Evolutionary conservation across 2,888 invertebrate genomes (phyloP).

Genomic region (Erebia palarica): DNA sequence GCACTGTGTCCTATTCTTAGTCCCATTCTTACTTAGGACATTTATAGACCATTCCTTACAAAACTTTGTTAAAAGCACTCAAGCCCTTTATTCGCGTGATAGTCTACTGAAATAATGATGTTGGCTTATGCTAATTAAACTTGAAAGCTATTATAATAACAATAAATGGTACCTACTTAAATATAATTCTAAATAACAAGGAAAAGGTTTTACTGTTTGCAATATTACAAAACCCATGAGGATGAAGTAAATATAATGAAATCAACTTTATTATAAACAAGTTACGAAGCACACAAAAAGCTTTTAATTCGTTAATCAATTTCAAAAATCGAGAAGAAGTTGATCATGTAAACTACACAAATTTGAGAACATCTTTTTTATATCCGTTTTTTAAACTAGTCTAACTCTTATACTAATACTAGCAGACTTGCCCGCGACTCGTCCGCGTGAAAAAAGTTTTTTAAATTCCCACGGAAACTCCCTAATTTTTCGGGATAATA

Average conservation of each 20-base stretch:
- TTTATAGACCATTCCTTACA: constrained; percentile 22
- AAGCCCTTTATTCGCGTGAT: constrained; percentile 25
- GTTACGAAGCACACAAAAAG: not conserved
- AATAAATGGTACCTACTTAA: not conserved
- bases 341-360: no score
- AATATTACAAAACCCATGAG: not conserved
- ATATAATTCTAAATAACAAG: not conserved
- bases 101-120: constrained; percentile 23
- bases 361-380: no score
- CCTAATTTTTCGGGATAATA: no score
- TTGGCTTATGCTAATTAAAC: constrained; percentile 26
- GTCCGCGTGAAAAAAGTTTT: no score
- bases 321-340: no score
- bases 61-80: constrained; percentile 29
- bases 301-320: no score
- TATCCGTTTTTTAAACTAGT: no score
- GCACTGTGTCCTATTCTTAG: constrained; percentile 19
- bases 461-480: no score
- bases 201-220: constrained; percentile 1
- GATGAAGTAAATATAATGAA: not conserved
- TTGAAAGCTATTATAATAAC: constrained; percentile 16
- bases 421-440: no score
- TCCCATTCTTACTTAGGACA: constrained; percentile 12
- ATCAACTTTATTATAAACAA: not conserved
- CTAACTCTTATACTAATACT: no score